Evolutionary conservation across 2,113 vertebrate genomes (phyloP), one percentile per base, ranked within the genome.

Genomic region (Oreochromis niloticus): DNA sequence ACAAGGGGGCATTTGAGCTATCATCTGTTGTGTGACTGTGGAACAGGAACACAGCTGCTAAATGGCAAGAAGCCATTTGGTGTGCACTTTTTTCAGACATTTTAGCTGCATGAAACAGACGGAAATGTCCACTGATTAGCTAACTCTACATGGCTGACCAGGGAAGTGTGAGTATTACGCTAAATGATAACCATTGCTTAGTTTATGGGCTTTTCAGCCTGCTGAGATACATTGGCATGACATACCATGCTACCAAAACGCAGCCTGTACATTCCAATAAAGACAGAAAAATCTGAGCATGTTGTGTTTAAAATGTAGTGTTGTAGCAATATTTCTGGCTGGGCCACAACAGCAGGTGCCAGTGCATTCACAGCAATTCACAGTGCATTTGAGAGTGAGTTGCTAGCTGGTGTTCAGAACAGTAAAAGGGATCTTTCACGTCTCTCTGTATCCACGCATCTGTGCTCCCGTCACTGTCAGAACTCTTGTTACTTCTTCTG

Each of bases 21-120:
- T 78, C 71, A 50, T 78, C 43, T 78, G 27, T 19, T 78, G 27
- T 32, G 43, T 30, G 43, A 50, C 43, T 78, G 43, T 32, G 27
- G 71, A 19, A 78, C 27, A 50, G 24, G 16, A 78, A 78, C 43
- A 78, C 71, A 78, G 43, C 9, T 78, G 71, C 71, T 50, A 78
- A 50, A 78, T 32, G 41, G 71, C 3, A 75, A 48, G 22, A 75
- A 50, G 43, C 71, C 16, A 78, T 32, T 50, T 50, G 16, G 46
- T 78, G 71, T 50, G 27, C 16, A 32, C 1, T 50, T 75, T 32
- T 75, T 11, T 19, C 1, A 7, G 24, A 48, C 68, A 48, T 48
- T 48, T 75, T 75, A 30, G 41, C 9, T 11, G 41, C 2, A 7
- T 48, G 24, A 1, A 48, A 75, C 71, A 75, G 71, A 48, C 14